Base-by-base conservation (phyloP, 1,140 invertebrate genomes). In the Drosophila dunni region DNA sequence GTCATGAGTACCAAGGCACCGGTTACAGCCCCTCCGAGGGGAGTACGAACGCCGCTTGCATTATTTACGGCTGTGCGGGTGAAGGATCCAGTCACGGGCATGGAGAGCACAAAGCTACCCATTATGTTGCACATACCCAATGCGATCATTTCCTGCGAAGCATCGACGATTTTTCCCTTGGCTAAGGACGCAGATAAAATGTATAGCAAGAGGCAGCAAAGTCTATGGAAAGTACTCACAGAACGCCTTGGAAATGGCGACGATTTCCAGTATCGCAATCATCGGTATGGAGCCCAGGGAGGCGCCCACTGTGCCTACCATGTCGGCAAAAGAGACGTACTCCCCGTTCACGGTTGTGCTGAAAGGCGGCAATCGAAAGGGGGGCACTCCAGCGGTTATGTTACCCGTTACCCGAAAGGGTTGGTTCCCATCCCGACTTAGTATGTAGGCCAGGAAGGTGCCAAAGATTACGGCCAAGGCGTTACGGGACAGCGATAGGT, bases 41-140 rank as follows among this genome's bases (percentile, higher is more conserved):
- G 95, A 2, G 97, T 98, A 79, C 94, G 94, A 0, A 98, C 98
- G 13, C 98, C 98, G 79, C 97, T 98, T 36, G 97, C 96, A 90
- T 97, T 96, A 93, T 98, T 98, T 0, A 99, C 95, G 0, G 98
- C 98, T 7, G 98, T 98, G 70, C 97, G 94, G 0, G 96, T 97
- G 91, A 98, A 97, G 66, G 96, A 97, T 40, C 97, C 98, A 0
- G 98, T 97, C 0, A 96, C 94, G 0, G 98, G 98, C 94, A 97
- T 97, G 1, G 97, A 98, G 11, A 94, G 94, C 33, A 98, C 95
- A 92, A 99, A 98, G 58, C 97, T 96, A 66, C 97, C 96, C 46
- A 96, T 93, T 46, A 98, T 93, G 92, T 99, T 99, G 84, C 96
- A 96, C 9, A 96, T 85, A 15, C 97, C 97, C 42, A 97, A 84